Conservation (phyloP, 2,113 vertebrate species). For the Nesoenas mayeri region DNA sequence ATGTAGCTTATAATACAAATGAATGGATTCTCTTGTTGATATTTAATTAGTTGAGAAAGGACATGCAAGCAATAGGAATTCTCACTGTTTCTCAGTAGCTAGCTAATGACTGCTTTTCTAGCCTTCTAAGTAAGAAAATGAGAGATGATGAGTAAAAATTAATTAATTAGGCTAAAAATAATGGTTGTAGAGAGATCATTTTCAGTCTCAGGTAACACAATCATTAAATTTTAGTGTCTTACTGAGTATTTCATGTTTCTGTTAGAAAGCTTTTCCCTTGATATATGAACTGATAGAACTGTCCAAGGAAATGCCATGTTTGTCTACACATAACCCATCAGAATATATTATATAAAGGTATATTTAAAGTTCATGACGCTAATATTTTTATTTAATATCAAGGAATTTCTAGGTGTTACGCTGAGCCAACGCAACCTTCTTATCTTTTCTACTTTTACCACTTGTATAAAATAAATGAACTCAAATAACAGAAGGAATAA, state of each 20-base stretch:
- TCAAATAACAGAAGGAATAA: not conserved
- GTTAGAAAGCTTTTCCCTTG: slow-evolving; percentile 12
- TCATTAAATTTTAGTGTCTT: not conserved
- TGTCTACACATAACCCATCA: not conserved
- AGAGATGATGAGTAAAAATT: not conserved
- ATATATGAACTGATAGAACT: not conserved
- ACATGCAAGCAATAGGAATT: not conserved
- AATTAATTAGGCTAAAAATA: not conserved
- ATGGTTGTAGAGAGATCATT: not conserved
- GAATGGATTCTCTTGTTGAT: not conserved
- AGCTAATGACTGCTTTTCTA: not conserved
- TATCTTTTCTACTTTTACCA: not conserved
- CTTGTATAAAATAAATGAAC: not conserved
- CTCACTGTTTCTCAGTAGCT: not conserved
- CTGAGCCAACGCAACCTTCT: not conserved
- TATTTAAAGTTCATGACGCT: slow-evolving; percentile 3
- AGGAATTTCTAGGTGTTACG: not conserved
- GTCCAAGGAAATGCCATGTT: not conserved
- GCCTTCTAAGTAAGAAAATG: not conserved
- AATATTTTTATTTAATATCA: not conserved
- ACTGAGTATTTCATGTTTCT: not conserved
- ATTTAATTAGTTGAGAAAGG: slow-evolving; percentile 22
- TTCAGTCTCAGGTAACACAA: not conserved
- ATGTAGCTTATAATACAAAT: not conserved
- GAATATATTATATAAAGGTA: not conserved